Conservation (phyloP, 2,113 vertebrate species). For the Heterotilapia buettikoferi region DNA sequence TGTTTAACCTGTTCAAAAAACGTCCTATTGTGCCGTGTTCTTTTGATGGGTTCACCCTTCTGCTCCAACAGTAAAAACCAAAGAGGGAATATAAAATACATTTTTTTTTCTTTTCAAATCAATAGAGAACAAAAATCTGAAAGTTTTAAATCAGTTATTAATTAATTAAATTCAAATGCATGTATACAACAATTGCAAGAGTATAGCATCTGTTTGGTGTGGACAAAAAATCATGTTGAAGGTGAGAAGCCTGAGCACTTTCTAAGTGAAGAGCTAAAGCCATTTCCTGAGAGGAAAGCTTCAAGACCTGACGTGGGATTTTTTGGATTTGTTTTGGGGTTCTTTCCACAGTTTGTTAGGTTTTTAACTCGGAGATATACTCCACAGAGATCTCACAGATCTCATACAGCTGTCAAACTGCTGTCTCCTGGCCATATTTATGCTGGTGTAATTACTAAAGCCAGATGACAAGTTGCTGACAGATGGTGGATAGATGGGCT, state of each 20-base stretch:
- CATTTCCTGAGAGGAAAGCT: constrained; percentile 12
- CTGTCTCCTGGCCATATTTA: constrained; percentile 57
- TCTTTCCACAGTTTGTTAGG: neutral
- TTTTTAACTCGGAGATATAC: neutral
- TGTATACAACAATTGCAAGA: neutral
- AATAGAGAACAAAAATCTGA: neutral
- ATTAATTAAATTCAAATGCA: neutral
- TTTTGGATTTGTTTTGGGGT: neutral
- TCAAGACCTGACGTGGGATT: neutral
- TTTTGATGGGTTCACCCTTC: neutral
- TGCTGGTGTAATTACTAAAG: constrained; percentile 60
- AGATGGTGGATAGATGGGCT: constrained; percentile 58
- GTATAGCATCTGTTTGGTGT: neutral
- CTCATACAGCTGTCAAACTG: constrained; percentile 39
- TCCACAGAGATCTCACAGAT: constrained; percentile 37
- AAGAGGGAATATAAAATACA: neutral
- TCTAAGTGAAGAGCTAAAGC: constrained; percentile 22
- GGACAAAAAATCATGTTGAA: neutral
- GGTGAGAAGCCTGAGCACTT: neutral
- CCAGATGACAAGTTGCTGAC: constrained; percentile 64
- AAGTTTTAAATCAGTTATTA: neutral
- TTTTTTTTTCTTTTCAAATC: neutral
- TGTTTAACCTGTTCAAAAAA: neutral
- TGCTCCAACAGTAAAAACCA: neutral
- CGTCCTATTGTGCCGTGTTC: neutral